Conservation (phyloP, 2,113 vertebrate species). For the Alexandromys fortis region DNA sequence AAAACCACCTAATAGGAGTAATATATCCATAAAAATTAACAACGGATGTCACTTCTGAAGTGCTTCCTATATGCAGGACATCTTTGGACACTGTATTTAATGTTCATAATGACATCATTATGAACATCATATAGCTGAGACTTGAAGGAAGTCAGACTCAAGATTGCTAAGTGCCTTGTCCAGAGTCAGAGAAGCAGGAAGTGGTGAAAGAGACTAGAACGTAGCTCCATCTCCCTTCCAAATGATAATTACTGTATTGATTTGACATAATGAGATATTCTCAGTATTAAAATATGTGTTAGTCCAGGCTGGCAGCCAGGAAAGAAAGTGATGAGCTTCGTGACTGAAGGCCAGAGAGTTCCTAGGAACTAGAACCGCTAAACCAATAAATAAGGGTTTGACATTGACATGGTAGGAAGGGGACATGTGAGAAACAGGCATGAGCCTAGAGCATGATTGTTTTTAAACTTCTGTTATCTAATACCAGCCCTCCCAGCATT, state of each 20-base stretch:
- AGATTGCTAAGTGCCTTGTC: not conserved
- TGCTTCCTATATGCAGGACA: not conserved
- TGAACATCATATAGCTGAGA: not conserved
- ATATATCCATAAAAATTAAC: not conserved
- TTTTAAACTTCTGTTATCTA: not conserved
- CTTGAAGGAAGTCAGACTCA: not conserved
- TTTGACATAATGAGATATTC: slow-evolving; percentile 29
- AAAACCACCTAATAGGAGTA: not conserved
- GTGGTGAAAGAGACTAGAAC: not conserved
- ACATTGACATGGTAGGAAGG: not conserved
- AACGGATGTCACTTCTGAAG: not conserved
- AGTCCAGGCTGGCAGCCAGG: not conserved
- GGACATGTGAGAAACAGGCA: not conserved
- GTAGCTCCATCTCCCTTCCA: not conserved
- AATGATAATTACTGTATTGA: not conserved
- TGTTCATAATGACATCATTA: not conserved
- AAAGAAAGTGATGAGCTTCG: not conserved
- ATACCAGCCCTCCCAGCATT: not conserved
- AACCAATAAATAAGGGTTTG: not conserved
- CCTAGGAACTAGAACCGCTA: not conserved
- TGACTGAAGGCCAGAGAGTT: not conserved
- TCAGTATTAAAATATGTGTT: not conserved
- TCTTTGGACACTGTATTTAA: not conserved
- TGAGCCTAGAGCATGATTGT: not conserved
- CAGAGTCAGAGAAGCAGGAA: not conserved